phyloP scores from a whole-genome alignment of 2,888 invertebrate species.

The Chloroclystis v-ata region DNA sequence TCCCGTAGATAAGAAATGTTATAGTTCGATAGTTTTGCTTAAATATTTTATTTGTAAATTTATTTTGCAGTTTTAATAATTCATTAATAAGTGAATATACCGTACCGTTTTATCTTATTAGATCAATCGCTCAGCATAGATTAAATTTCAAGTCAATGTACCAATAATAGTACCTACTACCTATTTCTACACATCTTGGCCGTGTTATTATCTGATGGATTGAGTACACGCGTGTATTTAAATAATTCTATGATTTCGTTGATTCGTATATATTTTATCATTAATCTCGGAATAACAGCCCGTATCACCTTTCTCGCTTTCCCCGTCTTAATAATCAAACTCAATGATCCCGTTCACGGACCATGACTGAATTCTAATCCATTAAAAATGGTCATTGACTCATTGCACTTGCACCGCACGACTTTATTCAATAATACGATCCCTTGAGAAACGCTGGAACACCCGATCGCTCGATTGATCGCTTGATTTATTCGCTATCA shows the following conservation, averaged over 20 bases:
- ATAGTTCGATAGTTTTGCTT: slow-evolving; percentile 7
- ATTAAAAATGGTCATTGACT: slow-evolving; percentile 28
- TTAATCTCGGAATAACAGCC: not conserved
- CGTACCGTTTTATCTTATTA: no score
- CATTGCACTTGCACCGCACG: slow-evolving; percentile 26
- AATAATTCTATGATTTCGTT: no score
- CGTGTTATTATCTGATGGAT: no score
- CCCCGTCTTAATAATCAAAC: slow-evolving; percentile 14
- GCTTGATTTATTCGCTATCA: no score
- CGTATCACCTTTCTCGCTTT: slow-evolving; percentile 8
- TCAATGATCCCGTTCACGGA: slow-evolving; percentile 24
- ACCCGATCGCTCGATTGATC: slow-evolving; percentile 24
- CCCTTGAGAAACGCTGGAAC: slow-evolving; percentile 17
- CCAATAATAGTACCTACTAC: no score
- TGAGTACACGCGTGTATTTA: no score
- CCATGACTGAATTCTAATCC: slow-evolving; percentile 29
- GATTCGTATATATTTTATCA: not conserved
- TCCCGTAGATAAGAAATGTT: slow-evolving; percentile 28
- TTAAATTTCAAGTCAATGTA: no score
- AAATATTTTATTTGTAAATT: no score
- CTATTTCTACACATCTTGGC: no score
- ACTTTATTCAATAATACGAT: slow-evolving; percentile 21
- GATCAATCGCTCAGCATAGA: no score
- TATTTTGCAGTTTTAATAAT: no score
- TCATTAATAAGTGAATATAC: no score